Evolutionary conservation across 2,113 vertebrate genomes (phyloP), one percentile per base, ranked within the genome.

Genomic region (Percopsis transmontana): DNA sequence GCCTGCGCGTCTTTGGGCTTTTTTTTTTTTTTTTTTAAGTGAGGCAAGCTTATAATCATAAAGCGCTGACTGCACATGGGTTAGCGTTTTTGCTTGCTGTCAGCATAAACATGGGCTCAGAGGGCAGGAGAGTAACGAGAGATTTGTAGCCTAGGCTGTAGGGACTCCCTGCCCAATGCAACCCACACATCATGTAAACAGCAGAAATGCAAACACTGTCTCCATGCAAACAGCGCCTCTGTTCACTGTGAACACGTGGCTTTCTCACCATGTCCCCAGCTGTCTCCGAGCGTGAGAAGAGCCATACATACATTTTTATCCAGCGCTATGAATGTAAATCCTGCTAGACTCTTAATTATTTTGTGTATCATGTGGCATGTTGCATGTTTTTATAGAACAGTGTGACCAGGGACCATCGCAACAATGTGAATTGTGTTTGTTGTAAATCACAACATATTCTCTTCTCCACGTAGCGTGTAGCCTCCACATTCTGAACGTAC

Each of bases 151-250:
- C 44, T 58, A 20, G 16, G 21, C 61, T 16, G 2, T 55, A 23
- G 58, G 13, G 60, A 53, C 59, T 72, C 54, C 21, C 24, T 13
- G 41, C 57, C 39, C 54, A 59, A 9, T 19, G 48, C 24, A 3
- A 50, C 16, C 57, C 48, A 24, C 62, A 18, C 24, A 59, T 80
- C 65, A 71, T 20, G 33, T 59, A 66, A 79, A 77, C 69, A 65
- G 12, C 0, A 68, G 56, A 16, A 66, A 51, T 6, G 14, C 68
- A 75, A 69, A 77, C 61, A 44, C 1, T 3, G 72, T 77, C 68
- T 70, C 58, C 68, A 74, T 71, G 74, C 67, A 70, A 74, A 70
- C 65, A 53, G 56, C 44, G 53, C 39, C 62, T 72, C 24, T 67
- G 58, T 66, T 65, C 27, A 38, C 50, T 55, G 14, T 45, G 57